Evolutionary conservation across 2,888 invertebrate genomes (phyloP).

Genomic region (Steinernema hermaphroditum): DNA sequence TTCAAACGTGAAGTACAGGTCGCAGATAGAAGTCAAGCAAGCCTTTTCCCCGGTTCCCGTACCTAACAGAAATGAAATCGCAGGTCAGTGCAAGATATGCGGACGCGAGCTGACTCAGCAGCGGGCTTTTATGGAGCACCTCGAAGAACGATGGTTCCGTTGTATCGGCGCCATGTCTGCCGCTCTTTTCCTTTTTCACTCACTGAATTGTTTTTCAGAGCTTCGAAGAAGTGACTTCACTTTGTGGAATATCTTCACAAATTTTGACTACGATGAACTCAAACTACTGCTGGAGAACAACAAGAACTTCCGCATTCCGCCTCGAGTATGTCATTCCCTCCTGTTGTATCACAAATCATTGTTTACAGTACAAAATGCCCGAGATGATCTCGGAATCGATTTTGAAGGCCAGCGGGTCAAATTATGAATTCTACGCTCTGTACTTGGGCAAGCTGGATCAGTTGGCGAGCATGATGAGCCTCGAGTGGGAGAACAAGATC

Average conservation of each 20-base stretch:
- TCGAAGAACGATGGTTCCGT: neutral
- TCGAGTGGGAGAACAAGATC: constrained; percentile 37
- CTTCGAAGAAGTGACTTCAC: constrained; percentile 30
- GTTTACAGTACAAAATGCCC: constrained; percentile 7
- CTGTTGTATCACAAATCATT: too few species aligned
- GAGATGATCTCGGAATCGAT: neutral
- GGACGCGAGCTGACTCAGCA: too few species aligned
- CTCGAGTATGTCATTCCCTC: too few species aligned
- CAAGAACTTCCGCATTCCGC: neutral
- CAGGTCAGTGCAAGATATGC: too few species aligned
- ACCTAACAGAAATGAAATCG: neutral
- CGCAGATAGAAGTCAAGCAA: neutral
- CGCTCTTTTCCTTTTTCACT: too few species aligned
- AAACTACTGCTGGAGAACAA: neutral
- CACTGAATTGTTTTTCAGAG: constrained; percentile 28
- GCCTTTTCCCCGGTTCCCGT: neutral
- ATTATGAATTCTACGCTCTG: neutral
- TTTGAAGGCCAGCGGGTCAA: neutral
- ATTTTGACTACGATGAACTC: constrained; percentile 32
- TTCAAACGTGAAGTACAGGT: neutral
- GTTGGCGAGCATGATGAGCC: constrained; percentile 25
- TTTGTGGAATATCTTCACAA: constrained; percentile 38
- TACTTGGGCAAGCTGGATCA: constrained; percentile 42
- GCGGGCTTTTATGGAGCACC: neutral
- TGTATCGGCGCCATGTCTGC: neutral